phyloP scores from a whole-genome alignment of 2,888 invertebrate species.

The Acanthosepion lycidas region DNA sequence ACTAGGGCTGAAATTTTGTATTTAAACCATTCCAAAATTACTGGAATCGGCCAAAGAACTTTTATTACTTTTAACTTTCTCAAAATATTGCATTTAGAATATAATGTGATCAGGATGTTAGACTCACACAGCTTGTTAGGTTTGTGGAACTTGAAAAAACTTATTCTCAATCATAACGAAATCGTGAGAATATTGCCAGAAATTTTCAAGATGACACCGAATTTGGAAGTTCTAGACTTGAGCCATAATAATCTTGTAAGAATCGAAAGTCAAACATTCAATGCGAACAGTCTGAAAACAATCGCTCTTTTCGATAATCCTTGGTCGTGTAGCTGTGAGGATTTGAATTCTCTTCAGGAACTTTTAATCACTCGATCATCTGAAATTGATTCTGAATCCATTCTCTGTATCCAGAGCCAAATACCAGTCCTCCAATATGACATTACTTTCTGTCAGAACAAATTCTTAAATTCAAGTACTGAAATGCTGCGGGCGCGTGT shows the following conservation, averaged over 20 bases:
- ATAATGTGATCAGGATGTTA: too few species aligned
- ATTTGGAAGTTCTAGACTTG: conserved; percentile 50
- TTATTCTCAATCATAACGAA: conserved; percentile 49
- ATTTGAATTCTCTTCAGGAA: background rate
- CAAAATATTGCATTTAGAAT: too few species aligned
- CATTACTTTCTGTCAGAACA: background rate
- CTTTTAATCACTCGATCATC: background rate
- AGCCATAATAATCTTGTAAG: too few species aligned
- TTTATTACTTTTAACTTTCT: too few species aligned
- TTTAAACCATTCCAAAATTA: too few species aligned
- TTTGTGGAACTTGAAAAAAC: too few species aligned
- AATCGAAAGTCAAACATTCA: too few species aligned
- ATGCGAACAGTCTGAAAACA: background rate
- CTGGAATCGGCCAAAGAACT: too few species aligned
- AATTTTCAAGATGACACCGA: conserved; percentile 53
- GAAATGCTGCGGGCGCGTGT: background rate
- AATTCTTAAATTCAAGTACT: background rate
- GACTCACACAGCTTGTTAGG: too few species aligned
- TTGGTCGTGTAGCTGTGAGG: conserved; percentile 57
- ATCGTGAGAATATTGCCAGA: conserved; percentile 52
- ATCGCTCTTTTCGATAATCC: conserved; percentile 51
- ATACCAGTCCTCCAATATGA: background rate
- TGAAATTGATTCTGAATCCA: background rate
- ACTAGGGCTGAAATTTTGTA: too few species aligned
- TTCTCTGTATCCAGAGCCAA: background rate